Evolutionary conservation across 2,797 vertebrate genomes (phyloP).

Genomic region (Coccyzus lansbergi): DNA sequence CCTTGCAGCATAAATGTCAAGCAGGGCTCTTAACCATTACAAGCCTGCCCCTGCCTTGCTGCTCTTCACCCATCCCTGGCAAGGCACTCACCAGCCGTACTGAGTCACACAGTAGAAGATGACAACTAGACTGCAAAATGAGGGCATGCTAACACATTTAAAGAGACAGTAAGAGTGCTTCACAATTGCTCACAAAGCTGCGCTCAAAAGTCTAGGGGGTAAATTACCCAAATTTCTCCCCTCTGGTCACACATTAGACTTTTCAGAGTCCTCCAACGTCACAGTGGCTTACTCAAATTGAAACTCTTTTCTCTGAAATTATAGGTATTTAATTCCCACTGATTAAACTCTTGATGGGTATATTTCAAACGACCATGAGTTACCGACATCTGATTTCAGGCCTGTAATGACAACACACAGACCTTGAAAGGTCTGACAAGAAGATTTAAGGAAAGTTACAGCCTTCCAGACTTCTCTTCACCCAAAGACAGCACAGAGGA

Average conservation of each 20-base stretch:
- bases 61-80: background rate
- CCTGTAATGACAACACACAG: fast-evolving
- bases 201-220: background rate
- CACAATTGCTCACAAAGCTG: background rate
- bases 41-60: background rate
- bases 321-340: background rate
- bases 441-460: background rate
- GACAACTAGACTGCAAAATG: background rate
- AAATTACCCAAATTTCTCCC: background rate
- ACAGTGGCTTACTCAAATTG: background rate
- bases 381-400: background rate
- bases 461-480: background rate
- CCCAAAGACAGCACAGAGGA: background rate
- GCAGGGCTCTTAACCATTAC: background rate
- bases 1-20: background rate
- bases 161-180: background rate
- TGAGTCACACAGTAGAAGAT: background rate
- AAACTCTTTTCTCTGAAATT: background rate
- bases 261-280: background rate
- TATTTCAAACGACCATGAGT: background rate
- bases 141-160: background rate
- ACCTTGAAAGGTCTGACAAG: background rate
- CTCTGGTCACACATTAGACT: background rate
- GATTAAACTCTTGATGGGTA: background rate
- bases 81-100: background rate